Conservation (phyloP, 2,888 invertebrate species). For the Catocala sponsa region DNA sequence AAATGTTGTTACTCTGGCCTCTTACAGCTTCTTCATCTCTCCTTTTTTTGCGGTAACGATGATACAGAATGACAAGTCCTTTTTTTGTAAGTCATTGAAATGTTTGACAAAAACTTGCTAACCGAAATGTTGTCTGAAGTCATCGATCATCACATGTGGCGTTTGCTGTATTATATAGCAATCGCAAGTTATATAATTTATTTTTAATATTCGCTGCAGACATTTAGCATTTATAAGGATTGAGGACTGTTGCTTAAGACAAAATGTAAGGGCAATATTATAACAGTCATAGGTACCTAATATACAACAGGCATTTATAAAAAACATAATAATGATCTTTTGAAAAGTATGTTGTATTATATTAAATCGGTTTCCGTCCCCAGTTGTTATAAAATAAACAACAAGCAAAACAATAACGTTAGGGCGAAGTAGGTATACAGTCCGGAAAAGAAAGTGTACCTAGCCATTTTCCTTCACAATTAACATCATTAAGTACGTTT, state of each 20-base stretch:
- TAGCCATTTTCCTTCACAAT: not conserved
- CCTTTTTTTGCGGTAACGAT: slow-evolving; percentile 17
- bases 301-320: no score
- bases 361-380: no score
- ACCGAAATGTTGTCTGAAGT: slow-evolving; percentile 21
- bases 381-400: no score
- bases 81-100: slow-evolving; percentile 33
- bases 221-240: not conserved
- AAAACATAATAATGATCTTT: not conserved
- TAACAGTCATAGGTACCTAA: no score
- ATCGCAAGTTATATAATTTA: not conserved
- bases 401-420: slow-evolving; percentile 1
- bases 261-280: no score
- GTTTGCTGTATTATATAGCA: not conserved
- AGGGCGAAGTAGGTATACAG: not conserved
- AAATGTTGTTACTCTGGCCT: not conserved
- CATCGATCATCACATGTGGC: slow-evolving; percentile 1
- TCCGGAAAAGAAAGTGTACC: slow-evolving; percentile 3
- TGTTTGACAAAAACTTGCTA: slow-evolving; percentile 33
- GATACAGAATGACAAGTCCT: slow-evolving; percentile 28
- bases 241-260: not conserved
- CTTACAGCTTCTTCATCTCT: not conserved
- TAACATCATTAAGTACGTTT: not conserved
- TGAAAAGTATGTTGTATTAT: no score
- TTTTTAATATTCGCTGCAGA: not conserved